phyloP scores from a whole-genome alignment of 2,113 vertebrate species.

The Vanacampus margaritifer region DNA sequence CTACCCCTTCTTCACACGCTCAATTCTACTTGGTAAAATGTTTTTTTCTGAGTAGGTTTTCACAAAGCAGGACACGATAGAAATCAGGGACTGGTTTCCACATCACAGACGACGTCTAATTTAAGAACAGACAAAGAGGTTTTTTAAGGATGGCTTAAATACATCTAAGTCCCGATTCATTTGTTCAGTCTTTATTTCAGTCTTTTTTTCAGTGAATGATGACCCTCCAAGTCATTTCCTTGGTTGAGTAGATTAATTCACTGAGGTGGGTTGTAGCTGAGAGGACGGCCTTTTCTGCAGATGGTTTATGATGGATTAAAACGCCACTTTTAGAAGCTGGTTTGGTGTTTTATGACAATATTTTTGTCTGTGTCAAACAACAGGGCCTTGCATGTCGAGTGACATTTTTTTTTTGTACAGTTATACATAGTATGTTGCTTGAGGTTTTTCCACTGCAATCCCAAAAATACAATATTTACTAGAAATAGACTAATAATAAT shows the following conservation, averaged over 20 bases:
- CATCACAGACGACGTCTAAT: too few species aligned
- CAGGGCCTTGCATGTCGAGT: background rate
- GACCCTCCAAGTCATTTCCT: constrained; percentile 9
- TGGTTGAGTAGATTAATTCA: constrained; percentile 8
- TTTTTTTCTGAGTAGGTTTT: too few species aligned
- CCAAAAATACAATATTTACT: too few species aligned
- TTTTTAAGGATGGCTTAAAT: constrained; percentile 22
- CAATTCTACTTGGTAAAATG: too few species aligned
- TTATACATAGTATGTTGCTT: too few species aligned
- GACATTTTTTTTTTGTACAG: constrained; percentile 7
- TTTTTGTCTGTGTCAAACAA: too few species aligned
- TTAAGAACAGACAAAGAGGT: constrained; percentile 31
- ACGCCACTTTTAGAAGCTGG: background rate
- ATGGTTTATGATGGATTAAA: background rate
- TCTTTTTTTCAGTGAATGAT: constrained; percentile 34
- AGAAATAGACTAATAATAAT: too few species aligned
- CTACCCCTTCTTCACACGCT: too few species aligned
- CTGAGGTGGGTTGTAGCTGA: too few species aligned
- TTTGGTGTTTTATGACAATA: background rate
- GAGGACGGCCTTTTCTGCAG: constrained; percentile 1
- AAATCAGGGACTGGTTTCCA: too few species aligned
- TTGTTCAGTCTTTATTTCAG: constrained; percentile 20
- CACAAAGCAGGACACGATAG: too few species aligned
- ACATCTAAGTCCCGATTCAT: constrained; percentile 25
- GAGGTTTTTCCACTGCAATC: too few species aligned